Base-by-base conservation (phyloP, 2,113 vertebrate species). In the Leptosomus discolor region DNA sequence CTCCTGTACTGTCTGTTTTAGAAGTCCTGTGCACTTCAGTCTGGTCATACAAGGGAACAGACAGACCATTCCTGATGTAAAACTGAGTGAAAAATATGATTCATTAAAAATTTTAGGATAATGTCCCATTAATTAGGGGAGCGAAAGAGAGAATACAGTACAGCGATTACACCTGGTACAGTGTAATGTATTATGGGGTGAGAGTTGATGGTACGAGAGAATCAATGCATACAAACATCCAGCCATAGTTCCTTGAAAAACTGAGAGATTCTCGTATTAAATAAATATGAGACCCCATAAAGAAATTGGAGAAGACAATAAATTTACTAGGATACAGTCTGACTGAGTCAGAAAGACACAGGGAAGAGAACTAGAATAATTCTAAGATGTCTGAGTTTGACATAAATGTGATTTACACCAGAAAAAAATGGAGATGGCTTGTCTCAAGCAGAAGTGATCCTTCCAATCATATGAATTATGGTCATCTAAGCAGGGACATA, bases 251-350 rank as follows among this genome's bases (percentile, higher is more conserved):
- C 78, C 43, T 50, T 32, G 50, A n/a, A 48, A 96, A 86, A 61
- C 3, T 0, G 13, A 68, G 84, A 90, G 15, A 58, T 51, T 67
- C 23, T 75, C 26, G 29, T 90, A 80, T 67, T 85, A 80, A 80
- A 70, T 77, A 92, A 81, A 84, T 77, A 63, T 63, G 22, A 92
- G 10, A 60, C 20, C 51, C 36, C 60, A 58, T 70, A 67, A 88
- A 84, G 39, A 93, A 91, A 93, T 92, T 90, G 75, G 30, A 75
- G 51, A 88, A 85, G 56, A 61, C 46, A 64, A 78, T 93, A 73
- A 67, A 81, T 93, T 93, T 92, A 61, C 45, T 36, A 32, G 46
- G 58, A 85, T 80, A 29, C 36, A 69, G 24, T 90, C 23, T 36
- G 70, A 75, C 21, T 65, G 46, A 78, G 36, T 53, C 36, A 85